phyloP scores from a whole-genome alignment of 2,113 vertebrate genomes.

The Laterallus jamaicensis region DNA sequence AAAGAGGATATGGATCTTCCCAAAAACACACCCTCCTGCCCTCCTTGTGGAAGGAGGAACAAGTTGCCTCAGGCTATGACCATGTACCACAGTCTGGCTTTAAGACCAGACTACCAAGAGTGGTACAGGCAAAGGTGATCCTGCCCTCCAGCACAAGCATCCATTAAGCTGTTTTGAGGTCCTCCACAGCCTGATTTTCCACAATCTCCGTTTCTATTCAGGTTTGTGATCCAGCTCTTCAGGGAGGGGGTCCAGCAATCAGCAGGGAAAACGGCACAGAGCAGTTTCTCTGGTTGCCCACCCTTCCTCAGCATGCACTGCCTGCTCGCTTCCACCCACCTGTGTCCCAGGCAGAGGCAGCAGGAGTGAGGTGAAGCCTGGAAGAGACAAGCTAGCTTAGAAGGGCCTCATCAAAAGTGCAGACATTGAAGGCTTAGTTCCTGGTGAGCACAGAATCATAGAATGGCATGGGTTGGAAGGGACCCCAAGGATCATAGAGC shows the following conservation, averaged over 20 bases:
- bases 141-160: neutral
- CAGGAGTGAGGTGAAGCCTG: neutral
- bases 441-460: neutral
- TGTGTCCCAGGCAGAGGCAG: neutral
- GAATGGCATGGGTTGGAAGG: no score
- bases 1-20: neutral
- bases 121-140: neutral
- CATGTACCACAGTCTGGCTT: neutral
- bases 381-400: neutral
- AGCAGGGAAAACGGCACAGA: neutral
- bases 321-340: neutral
- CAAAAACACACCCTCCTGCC: neutral
- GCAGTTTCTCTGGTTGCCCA: neutral
- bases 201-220: neutral
- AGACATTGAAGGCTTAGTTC: neutral
- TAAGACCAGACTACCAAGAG: neutral
- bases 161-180: neutral
- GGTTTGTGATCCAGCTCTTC: neutral
- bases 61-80: neutral
- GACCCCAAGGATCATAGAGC: no score
- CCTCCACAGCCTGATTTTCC: neutral
- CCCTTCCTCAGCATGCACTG: neutral
- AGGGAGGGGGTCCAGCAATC: neutral
- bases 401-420: neutral
- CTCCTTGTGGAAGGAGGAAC: neutral